These are phyloP conservation scores for Andricus quercusramuli DNA, from an alignment of 2,888 invertebrate species.

Conservation along the genomic window DNA sequence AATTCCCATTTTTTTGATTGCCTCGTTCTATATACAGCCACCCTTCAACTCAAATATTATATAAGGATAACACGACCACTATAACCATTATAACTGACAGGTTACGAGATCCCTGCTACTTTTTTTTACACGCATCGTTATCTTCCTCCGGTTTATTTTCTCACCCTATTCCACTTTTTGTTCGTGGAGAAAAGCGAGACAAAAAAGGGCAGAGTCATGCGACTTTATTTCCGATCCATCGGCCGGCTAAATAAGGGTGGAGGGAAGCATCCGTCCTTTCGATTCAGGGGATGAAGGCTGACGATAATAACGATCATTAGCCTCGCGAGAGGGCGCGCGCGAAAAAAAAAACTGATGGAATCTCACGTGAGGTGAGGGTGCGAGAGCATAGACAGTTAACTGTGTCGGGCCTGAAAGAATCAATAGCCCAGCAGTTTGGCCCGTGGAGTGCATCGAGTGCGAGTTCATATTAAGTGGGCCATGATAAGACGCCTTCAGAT, in stretches of 20 bases:
- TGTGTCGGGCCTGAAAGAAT: conserved; percentile 40
- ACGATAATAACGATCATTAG: conserved; percentile 40
- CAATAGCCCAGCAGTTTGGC: conserved; percentile 37
- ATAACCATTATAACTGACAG: conserved; percentile 41
- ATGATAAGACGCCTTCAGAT: conserved; percentile 32
- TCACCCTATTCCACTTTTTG: not conserved
- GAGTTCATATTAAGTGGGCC: conserved; percentile 38
- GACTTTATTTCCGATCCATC: conserved; percentile 38
- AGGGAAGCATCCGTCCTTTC: conserved; percentile 36
- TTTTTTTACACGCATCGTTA: conserved; percentile 42
- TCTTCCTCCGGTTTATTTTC: conserved; percentile 32
- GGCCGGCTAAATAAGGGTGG: conserved; percentile 19
- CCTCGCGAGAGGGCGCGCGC: conserved; percentile 23
- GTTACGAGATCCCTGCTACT: conserved; percentile 19
- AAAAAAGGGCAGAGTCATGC: conserved; percentile 40
- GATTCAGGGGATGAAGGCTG: conserved; percentile 10
- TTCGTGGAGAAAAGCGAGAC: conserved; percentile 14
- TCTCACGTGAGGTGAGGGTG: conserved; percentile 28
- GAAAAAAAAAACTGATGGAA: conserved; percentile 37
- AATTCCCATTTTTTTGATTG: no score
- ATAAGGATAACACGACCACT: conserved; percentile 5
- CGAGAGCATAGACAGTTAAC: conserved; percentile 36
- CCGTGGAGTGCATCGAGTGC: conserved; percentile 31
- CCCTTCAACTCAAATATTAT: not conserved
- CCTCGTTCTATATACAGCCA: no score